Conservation (phyloP, 2,113 vertebrate species). For the Lophius piscatorius region DNA sequence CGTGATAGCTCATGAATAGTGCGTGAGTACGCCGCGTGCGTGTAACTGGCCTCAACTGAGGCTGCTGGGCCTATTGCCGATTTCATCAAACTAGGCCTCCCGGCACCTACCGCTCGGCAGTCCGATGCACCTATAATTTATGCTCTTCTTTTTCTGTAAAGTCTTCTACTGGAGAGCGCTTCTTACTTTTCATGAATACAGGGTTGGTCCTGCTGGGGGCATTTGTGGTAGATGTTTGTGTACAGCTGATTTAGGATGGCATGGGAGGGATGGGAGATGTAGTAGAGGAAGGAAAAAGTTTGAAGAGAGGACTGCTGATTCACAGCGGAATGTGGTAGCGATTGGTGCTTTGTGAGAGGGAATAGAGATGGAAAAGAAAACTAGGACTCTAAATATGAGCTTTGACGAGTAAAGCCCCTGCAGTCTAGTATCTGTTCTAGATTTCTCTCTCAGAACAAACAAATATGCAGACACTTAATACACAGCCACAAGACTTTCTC, state of each 20-base stretch:
- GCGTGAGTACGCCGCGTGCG: no score
- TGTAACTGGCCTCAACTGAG: no score
- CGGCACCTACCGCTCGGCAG: no score
- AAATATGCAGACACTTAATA: neutral
- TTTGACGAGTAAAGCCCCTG: slow-evolving; percentile 25
- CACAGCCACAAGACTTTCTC: neutral
- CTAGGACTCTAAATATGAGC: slow-evolving; percentile 40
- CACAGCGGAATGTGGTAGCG: slow-evolving; percentile 50
- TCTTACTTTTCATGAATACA: slow-evolving; percentile 57
- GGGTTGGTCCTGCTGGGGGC: slow-evolving; percentile 30
- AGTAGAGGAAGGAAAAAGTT: slow-evolving; percentile 47
- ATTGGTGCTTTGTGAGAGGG: slow-evolving; percentile 35
- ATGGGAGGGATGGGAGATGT: slow-evolving; percentile 12
- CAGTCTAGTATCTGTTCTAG: no score
- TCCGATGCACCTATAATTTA: slow-evolving; percentile 48
- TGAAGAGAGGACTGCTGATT: slow-evolving; percentile 64
- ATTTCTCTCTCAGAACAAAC: slow-evolving; percentile 30
- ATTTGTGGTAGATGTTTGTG: slow-evolving; percentile 48
- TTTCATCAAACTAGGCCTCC: no score
- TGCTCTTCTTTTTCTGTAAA: slow-evolving; percentile 33
- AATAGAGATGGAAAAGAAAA: slow-evolving; percentile 24
- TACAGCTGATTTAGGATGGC: slow-evolving; percentile 35
- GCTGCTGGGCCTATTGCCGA: no score
- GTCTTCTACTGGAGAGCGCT: slow-evolving; percentile 29
- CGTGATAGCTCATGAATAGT: no score